phyloP scores from a whole-genome alignment of 2,888 invertebrate genomes.

The Periphyllus acericola region DNA sequence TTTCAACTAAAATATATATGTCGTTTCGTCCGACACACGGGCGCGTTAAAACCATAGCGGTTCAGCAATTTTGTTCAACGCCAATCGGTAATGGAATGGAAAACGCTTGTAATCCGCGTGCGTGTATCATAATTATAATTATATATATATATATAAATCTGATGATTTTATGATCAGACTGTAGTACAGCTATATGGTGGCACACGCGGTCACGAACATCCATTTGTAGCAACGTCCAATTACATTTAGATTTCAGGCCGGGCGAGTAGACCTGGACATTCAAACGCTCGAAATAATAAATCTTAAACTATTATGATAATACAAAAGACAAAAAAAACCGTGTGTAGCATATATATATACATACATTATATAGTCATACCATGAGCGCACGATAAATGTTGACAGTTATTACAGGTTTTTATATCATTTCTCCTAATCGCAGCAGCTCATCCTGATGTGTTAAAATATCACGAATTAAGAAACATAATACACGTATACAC shows the following conservation, averaged over 20 bases:
- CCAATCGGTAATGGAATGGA: too few species aligned
- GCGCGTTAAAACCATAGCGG: too few species aligned
- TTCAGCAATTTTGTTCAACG: too few species aligned
- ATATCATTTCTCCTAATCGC: constrained; percentile 11
- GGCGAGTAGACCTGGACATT: not conserved
- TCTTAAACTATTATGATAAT: not conserved
- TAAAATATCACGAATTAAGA: not conserved
- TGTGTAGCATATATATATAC: too few species aligned
- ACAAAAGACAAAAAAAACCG: too few species aligned
- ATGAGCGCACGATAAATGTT: not conserved
- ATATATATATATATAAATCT: too few species aligned
- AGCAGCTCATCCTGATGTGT: not conserved
- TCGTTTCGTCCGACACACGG: too few species aligned
- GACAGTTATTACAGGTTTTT: constrained; percentile 14
- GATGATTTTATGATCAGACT: not conserved
- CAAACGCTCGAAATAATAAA: not conserved
- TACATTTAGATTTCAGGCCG: not conserved
- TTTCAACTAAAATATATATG: too few species aligned
- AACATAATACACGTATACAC: not conserved
- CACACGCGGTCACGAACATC: not conserved
- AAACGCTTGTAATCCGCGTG: too few species aligned
- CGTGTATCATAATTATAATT: too few species aligned
- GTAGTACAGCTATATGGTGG: not conserved
- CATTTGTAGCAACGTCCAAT: not conserved
- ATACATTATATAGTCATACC: too few species aligned